Conservation (phyloP, 2,113 vertebrate species). For the Speoplatyrhinus poulsoni region DNA sequence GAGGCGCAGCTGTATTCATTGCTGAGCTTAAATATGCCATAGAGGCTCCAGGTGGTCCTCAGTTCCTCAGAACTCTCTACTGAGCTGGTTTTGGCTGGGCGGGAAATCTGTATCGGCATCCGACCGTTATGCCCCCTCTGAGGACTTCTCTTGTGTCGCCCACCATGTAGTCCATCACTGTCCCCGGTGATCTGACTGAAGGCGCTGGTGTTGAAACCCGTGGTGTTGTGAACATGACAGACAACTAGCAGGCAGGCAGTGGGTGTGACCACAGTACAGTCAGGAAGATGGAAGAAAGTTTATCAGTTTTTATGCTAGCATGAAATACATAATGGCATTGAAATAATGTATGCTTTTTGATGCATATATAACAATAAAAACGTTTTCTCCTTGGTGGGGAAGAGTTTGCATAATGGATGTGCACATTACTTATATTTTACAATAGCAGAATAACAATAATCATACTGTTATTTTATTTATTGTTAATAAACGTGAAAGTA, state of each 20-base stretch:
- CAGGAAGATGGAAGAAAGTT: too few species aligned
- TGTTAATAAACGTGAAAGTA: too few species aligned
- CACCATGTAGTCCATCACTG: not conserved
- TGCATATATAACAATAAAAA: too few species aligned
- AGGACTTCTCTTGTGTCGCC: not conserved
- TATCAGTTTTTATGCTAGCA: too few species aligned
- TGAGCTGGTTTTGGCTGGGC: not conserved
- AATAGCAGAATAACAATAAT: too few species aligned
- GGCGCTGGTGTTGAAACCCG: constrained; percentile 32
- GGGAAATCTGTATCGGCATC: not conserved
- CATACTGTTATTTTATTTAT: too few species aligned
- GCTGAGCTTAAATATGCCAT: constrained; percentile 68
- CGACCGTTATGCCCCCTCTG: too few species aligned
- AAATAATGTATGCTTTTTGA: too few species aligned
- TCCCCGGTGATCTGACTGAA: not conserved
- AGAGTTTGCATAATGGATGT: too few species aligned
- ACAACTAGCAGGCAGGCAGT: constrained; percentile 21
- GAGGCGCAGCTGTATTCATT: constrained; percentile 40
- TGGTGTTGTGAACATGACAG: constrained; percentile 16
- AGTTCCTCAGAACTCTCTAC: not conserved
- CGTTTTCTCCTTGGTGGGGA: too few species aligned
- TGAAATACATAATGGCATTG: too few species aligned
- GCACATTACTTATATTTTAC: too few species aligned
- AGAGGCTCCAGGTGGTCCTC: constrained; percentile 11
- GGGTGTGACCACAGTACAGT: not conserved